phyloP scores from a whole-genome alignment of 37 sponge, comb jelly and placozoan genomes.

The Halichondria panicea region DNA sequence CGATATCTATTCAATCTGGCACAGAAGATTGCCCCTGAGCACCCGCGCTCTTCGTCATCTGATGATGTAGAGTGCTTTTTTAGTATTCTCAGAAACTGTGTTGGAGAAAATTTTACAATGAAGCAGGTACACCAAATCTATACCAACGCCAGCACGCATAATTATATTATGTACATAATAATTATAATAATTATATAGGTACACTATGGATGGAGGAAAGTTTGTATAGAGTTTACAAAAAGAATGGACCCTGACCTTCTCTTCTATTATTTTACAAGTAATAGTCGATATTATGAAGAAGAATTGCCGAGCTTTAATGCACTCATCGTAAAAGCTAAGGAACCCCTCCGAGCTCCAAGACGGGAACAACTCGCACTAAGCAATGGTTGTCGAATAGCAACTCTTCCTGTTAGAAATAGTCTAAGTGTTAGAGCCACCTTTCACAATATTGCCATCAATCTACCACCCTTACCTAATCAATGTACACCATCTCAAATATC shows the following conservation, averaged over 20 bases:
- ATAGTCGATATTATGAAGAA: constrained; percentile 12
- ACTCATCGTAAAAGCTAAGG: background rate
- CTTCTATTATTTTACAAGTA: constrained; percentile 5
- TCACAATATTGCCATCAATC: constrained; percentile 4
- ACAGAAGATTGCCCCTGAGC: background rate
- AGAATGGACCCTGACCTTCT: constrained; percentile 10
- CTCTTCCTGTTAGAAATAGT: background rate
- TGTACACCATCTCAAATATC: too few species aligned
- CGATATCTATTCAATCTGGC: background rate
- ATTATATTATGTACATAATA: background rate
- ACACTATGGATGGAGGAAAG: constrained; percentile 27
- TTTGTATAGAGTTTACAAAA: constrained; percentile 7
- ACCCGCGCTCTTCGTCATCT: background rate
- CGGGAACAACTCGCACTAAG: constrained; percentile 1
- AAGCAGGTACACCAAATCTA: constrained; percentile 1
- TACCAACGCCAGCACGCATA: background rate
- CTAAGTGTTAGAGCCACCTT: constrained; percentile 8
- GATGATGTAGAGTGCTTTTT: constrained; percentile 15
- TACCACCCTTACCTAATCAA: constrained; percentile 19
- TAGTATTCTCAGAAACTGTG: background rate
- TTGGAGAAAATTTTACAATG: constrained; percentile 3
- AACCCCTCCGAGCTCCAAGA: constrained; percentile 4
- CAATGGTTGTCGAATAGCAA: background rate
- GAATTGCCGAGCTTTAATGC: constrained; percentile 3
- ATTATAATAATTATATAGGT: constrained; percentile 4